Evolutionary conservation across 2,113 vertebrate species (phyloP), one percentile per base, ranked within the genome.

Genomic region (Grallaria varia): DNA sequence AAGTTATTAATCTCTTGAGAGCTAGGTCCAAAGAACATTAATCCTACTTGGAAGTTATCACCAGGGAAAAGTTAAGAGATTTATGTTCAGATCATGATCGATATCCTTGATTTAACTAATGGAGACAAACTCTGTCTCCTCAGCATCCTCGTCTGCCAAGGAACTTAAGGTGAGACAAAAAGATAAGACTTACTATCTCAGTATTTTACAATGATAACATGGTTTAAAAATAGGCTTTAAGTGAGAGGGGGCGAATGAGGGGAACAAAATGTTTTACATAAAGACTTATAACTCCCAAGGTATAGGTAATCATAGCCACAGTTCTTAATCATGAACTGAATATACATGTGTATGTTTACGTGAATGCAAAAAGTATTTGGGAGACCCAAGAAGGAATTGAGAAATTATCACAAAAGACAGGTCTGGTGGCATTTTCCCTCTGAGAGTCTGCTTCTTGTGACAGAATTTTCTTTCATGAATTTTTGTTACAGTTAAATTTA

Each of bases 81-180:
- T 93, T 87, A 85, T 44, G n/a, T 59, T 91, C 62, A 66, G 64
- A 33, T 90, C 79, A 49, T 83, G 68, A 89, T 85, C 60, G 0
- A 91, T 80, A 78, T 63, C 55, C 50, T 87, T 88, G 64, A 85
- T 95, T 89, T 93, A 80, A 81, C 49, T 90, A 97, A 95, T 28
- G 53, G 78, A 84, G 76, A 74, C 64, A 94, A 93, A 49, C 74
- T 91, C 93, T 87, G 53, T n/a, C 42, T 89, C 12, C 28, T 81
- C 8, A 10, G 42, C 7, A 2, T 12, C 84, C 33, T 64, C 64
- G 14, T 24, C 44, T 47, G 27, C 53, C 76, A 89, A 80, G 40
- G 73, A 91, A 80, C 52, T 80, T 92, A 62, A 81, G 24, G 24
- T 84, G 27, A 47, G 60, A 80, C 30, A 76, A 78, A 40, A 89